These are phyloP conservation scores for Diorhabda elongata DNA, from an alignment of 1,140 invertebrate species.

Conservation along the genomic window DNA sequence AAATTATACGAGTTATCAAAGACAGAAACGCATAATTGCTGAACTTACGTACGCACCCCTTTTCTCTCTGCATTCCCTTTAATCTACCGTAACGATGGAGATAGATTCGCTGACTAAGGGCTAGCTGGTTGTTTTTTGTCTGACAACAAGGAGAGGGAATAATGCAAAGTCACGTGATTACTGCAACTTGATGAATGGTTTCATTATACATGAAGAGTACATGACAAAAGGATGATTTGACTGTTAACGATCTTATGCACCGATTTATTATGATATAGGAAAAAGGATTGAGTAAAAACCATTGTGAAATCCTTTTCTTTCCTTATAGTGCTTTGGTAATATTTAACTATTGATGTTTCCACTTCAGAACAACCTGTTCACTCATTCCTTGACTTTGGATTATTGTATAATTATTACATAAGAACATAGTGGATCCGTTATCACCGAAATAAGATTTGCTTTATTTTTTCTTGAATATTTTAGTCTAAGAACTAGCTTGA, in stretches of 20 bases:
- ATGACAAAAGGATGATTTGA: not conserved
- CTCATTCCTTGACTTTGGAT: no score
- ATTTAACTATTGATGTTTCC: no score
- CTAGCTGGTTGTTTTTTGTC: not conserved
- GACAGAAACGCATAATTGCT: slow-evolving; percentile 2
- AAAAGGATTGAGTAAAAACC: no score
- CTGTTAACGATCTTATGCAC: not conserved
- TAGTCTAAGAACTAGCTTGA: no score
- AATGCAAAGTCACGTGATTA: not conserved
- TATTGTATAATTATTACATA: no score
- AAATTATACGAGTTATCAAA: slow-evolving; percentile 1
- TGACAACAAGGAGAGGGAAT: not conserved
- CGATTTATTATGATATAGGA: not conserved
- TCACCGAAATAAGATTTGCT: no score
- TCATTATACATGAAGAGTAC: not conserved
- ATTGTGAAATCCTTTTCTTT: no score
- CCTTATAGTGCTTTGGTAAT: no score
- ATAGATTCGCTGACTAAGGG: not conserved
- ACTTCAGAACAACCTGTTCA: no score
- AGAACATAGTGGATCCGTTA: no score
- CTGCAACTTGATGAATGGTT: not conserved
- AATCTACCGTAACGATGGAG: slow-evolving; percentile 1
- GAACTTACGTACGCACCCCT: slow-evolving; percentile 1
- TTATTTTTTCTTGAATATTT: no score
- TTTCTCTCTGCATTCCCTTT: not conserved